Percentiles rank a stretch among this genome's conserved stretches.
These are phyloP conservation scores for Candoia aspera DNA, from an alignment of 2,113 vertebrate species.

Conservation along the genomic window DNA sequence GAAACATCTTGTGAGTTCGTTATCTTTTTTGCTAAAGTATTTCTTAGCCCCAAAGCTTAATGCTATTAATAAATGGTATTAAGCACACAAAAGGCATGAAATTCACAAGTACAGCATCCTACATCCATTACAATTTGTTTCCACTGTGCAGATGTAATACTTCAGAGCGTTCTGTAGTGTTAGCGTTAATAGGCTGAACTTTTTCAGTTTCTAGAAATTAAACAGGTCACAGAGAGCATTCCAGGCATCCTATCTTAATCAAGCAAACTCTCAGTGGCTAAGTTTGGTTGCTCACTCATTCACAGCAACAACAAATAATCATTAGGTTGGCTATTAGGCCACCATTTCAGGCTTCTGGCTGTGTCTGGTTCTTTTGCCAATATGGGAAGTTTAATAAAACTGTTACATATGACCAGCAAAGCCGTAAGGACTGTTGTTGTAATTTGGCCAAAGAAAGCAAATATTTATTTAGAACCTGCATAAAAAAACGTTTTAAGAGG, in stretches of 20 bases:
- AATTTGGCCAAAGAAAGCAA: not conserved
- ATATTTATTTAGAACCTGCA: not conserved
- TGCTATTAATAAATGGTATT: constrained; percentile 35
- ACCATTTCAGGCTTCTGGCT: not conserved
- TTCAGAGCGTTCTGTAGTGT: not conserved
- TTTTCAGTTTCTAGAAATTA: constrained; percentile 15
- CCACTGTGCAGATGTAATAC: not conserved
- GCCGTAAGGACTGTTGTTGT: not conserved
- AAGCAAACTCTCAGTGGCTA: not conserved
- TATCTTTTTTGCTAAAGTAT: constrained; percentile 28
- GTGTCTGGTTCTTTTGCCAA: not conserved
- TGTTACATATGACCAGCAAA: not conserved
- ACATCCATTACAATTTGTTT: constrained; percentile 31
- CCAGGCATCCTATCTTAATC: not conserved
- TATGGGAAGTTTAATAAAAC: not conserved
- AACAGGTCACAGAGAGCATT: constrained; percentile 17
- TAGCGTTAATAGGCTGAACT: constrained; percentile 20
- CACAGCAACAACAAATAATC: not conserved
- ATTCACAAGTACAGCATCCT: not conserved
- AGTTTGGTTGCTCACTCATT: not conserved
- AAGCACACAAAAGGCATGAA: constrained; percentile 31
- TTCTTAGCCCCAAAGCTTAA: constrained; percentile 37
- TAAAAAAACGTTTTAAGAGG: not conserved
- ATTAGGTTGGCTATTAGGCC: constrained; percentile 12
- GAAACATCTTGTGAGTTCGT: constrained; percentile 38